Evolutionary conservation across 2,888 invertebrate genomes (phyloP).

Genomic region (Conistra vaccinii): DNA sequence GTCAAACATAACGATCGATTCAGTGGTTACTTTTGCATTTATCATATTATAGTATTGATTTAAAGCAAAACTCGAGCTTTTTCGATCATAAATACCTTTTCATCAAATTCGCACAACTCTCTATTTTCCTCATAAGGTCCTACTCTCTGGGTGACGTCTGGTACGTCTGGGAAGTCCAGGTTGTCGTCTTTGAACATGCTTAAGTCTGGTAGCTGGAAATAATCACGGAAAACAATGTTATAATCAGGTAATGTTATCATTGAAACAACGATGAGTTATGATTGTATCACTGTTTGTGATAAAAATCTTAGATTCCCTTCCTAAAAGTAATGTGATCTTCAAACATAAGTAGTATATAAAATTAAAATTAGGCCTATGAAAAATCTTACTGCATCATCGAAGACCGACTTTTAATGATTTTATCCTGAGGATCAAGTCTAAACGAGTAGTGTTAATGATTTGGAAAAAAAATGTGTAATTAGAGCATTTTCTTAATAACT

Average conservation of each 20-base stretch:
- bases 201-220: conserved; percentile 71
- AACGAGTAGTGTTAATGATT: no score
- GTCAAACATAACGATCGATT: no score
- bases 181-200: conserved; percentile 76
- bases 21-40: background rate
- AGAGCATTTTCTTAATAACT: no score
- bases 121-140: conserved; percentile 82
- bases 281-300: conserved; percentile 2
- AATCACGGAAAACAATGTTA: background rate
- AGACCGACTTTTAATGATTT: no score
- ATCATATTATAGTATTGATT: background rate
- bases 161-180: conserved; percentile 77
- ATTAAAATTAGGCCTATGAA: no score
- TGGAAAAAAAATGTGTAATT: no score
- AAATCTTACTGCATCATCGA: background rate
- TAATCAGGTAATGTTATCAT: background rate
- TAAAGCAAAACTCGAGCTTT: background rate
- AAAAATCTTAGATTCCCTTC: background rate
- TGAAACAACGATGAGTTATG: background rate
- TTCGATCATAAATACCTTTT: conserved; percentile 73
- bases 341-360: background rate
- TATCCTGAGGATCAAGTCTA: no score
- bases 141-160: conserved; percentile 86
- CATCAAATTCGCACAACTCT: conserved; percentile 83
- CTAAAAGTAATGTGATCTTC: background rate